phyloP scores from a whole-genome alignment of 1,140 invertebrate species.

The Hypothenemus hampei region DNA sequence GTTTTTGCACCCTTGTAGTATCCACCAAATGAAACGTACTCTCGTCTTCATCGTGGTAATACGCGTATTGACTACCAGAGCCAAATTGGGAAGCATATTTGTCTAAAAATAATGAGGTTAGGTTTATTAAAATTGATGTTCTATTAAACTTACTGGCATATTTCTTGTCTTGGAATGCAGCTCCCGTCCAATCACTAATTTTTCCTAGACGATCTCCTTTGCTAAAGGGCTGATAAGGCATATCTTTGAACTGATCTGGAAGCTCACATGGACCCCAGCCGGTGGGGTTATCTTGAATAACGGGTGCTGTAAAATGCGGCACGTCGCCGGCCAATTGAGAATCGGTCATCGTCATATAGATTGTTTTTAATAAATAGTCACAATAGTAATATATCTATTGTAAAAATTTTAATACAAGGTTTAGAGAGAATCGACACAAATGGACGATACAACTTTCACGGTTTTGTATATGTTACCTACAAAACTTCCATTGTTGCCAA shows the following conservation, averaged over 20 bases:
- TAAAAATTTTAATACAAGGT: too few species aligned
- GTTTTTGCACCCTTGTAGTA: constrained; percentile 85
- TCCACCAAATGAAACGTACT: constrained; percentile 97
- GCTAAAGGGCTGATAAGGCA: constrained; percentile 97
- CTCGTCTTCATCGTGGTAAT: constrained; percentile 97
- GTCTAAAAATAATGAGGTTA: constrained; percentile 54
- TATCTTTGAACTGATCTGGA: constrained; percentile 93
- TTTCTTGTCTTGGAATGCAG: constrained; percentile 92
- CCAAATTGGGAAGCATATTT: constrained; percentile 96
- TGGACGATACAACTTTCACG: too few species aligned
- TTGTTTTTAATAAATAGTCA: too few species aligned
- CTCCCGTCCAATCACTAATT: constrained; percentile 96
- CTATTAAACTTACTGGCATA: constrained; percentile 74
- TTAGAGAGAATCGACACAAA: too few species aligned
- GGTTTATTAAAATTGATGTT: not conserved
- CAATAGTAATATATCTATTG: too few species aligned
- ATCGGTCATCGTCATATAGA: constrained; percentile 22
- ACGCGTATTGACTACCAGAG: constrained; percentile 90
- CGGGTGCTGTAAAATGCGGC: constrained; percentile 47
- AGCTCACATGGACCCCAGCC: constrained; percentile 96
- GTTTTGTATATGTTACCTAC: too few species aligned
- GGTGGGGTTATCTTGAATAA: constrained; percentile 81
- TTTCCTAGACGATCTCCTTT: constrained; percentile 96
- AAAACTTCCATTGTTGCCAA: too few species aligned
- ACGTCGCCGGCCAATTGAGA: constrained; percentile 4